Evolutionary conservation across 2,888 invertebrate genomes (phyloP).

Genomic region (Lasioglossum malachurum): DNA sequence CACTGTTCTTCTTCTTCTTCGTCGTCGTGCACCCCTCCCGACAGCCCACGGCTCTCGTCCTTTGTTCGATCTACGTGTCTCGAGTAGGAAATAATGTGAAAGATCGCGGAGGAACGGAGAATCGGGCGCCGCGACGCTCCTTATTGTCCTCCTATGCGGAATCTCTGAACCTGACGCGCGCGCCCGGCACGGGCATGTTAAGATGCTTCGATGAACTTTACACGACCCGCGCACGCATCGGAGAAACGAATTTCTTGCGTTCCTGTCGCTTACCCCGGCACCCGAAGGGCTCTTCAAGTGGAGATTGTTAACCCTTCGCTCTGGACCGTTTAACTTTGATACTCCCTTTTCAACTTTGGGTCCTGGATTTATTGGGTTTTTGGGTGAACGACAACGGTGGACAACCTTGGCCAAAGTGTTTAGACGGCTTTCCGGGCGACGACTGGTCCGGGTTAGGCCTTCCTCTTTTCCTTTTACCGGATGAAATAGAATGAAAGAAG

Average conservation of each 20-base stretch:
- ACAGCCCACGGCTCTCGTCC: conserved; percentile 23
- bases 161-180: conserved; percentile 46
- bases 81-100: conserved; percentile 69
- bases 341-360: neutral
- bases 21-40: neutral
- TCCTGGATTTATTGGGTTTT: neutral
- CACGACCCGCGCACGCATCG: neutral
- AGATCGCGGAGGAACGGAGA: conserved; percentile 53
- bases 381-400: neutral
- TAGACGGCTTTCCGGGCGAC: neutral
- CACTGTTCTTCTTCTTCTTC: neutral
- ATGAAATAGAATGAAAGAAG: neutral
- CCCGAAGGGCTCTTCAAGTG: neutral
- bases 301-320: neutral
- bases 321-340: neutral
- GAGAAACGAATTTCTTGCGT: neutral
- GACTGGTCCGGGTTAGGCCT: too few species aligned
- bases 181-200: conserved; percentile 15
- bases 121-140: conserved; percentile 38
- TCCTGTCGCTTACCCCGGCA: neutral
- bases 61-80: conserved; percentile 61
- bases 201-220: conserved; percentile 19
- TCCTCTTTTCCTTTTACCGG: too few species aligned
- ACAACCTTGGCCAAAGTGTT: neutral
- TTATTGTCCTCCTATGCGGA: conserved; percentile 50